phyloP scores from a whole-genome alignment of 2,888 invertebrate genomes.

The Dysmachus trigonus region DNA sequence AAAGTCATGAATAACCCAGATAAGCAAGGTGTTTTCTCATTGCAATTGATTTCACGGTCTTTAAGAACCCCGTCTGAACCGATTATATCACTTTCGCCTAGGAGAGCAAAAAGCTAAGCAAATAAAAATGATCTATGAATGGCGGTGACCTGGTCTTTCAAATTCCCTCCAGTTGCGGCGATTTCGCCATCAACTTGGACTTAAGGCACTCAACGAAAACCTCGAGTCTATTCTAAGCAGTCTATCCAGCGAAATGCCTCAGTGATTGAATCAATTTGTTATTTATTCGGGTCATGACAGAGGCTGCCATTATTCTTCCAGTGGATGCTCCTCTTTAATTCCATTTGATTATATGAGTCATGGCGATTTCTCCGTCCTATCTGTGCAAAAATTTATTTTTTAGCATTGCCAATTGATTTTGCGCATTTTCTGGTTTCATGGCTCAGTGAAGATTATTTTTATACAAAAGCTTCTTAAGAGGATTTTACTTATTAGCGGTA shows the following conservation, averaged over 20 bases:
- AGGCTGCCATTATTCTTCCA: background rate
- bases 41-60: background rate
- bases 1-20: background rate
- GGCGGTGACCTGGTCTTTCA: background rate
- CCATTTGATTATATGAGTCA: background rate
- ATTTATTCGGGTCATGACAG: slow-evolving; percentile 23
- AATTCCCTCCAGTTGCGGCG: background rate
- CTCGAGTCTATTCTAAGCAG: background rate
- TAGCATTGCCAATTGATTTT: background rate
- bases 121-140: background rate
- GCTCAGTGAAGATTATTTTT: background rate
- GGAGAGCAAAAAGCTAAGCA: background rate
- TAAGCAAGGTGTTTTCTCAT: background rate
- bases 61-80: background rate
- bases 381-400: background rate
- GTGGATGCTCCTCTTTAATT: background rate
- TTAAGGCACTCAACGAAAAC: background rate
- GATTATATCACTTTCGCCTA: background rate
- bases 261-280: slow-evolving; percentile 20
- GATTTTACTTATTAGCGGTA: background rate
- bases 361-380: background rate
- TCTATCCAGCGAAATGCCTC: background rate
- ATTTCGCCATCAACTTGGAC: background rate
- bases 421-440: background rate
- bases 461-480: background rate